Base-by-base conservation (phyloP, 1,140 invertebrate species). In the Magallana gigas region DNA sequence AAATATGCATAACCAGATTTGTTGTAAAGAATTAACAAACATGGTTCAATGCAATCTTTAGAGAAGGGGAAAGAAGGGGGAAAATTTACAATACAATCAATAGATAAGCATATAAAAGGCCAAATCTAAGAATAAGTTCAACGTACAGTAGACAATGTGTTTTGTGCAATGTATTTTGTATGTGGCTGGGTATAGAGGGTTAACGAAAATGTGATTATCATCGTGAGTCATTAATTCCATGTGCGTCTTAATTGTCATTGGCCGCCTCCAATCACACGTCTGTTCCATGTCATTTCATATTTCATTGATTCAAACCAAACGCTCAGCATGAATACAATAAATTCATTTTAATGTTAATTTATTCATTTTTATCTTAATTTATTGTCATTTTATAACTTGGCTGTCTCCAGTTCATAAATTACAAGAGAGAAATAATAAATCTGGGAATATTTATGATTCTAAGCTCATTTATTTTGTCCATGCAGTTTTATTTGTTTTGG, bases 321-420 rank as follows among this genome's bases (percentile, higher is more conserved):
- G 5, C 14, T 62, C n/a, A 0, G 14, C n/a, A 62, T 62, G n/a
- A 16, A 62, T 16, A n/a, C 60, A 62, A 16, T n/a, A 12, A 16
- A n/a, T 62, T 6, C 14, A 62, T 5, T 62, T 11, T 62, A 9
- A 62, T 36, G 68, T 76, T 76, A 76, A 76, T 76, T 12, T 76
- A 76, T 76, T 76, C 68, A 76, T 12, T 48, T 76, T 23, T 14
- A 36, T 11, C 68, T 48, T 76, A 76, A 76, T 76, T 76, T 76
- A 76, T 76, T 29, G 23, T 29, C 18, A 11, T 29, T 36, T 18
- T 76, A 76, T 36, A 23, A 29, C 68, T 36, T 29, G 23, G 14
- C 23, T 76, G 23, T 76, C 23, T 76, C 60, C 60, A 29, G 23
- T 76, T 76, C 68, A 76, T 76, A 76, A 76, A 76, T 76, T 29